phyloP scores from a whole-genome alignment of 2,797 vertebrate species.

The Garrulus glandarius region DNA sequence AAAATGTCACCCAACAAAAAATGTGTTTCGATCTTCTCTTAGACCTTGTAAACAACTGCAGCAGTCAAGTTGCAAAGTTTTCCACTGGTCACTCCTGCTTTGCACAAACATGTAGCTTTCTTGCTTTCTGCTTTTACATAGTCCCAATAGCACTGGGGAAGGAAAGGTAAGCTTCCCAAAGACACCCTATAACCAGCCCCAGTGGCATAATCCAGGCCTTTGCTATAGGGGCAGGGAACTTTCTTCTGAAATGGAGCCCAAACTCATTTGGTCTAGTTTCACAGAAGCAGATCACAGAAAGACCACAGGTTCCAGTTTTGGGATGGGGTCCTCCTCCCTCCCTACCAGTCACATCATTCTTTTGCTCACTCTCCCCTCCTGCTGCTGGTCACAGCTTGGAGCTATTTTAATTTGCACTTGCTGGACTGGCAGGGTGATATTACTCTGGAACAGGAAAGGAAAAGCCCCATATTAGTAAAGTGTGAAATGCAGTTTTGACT shows the following conservation, averaged over 20 bases:
- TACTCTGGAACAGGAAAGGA: slow-evolving; percentile 61
- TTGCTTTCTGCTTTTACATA: not conserved
- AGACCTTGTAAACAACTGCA: not conserved
- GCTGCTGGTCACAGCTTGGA: slow-evolving; percentile 8
- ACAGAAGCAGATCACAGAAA: not conserved
- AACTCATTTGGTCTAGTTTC: not conserved
- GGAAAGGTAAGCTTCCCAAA: not conserved
- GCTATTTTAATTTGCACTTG: slow-evolving; percentile 46
- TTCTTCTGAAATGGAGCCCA: not conserved
- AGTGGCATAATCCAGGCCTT: not conserved
- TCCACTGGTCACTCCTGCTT: not conserved
- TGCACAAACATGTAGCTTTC: not conserved
- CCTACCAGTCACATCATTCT: not conserved
- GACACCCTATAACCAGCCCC: no score
- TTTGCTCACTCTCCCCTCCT: not conserved
- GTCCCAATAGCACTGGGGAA: not conserved
- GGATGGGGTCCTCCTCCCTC: not conserved
- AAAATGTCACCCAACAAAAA: not conserved
- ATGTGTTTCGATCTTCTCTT: not conserved
- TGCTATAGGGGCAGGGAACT: not conserved
- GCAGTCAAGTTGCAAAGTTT: not conserved
- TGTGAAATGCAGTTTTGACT: slow-evolving; percentile 81
- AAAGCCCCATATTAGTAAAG: slow-evolving; percentile 73
- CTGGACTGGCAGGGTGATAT: slow-evolving; percentile 42
- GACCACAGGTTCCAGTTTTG: not conserved